A percentile compares a stretch with the other conserved stretches of the same genome.
These are phyloP conservation scores for Bruchidius siliquastri DNA, from an alignment of 2,888 invertebrate species.

Conservation along the genomic window DNA sequence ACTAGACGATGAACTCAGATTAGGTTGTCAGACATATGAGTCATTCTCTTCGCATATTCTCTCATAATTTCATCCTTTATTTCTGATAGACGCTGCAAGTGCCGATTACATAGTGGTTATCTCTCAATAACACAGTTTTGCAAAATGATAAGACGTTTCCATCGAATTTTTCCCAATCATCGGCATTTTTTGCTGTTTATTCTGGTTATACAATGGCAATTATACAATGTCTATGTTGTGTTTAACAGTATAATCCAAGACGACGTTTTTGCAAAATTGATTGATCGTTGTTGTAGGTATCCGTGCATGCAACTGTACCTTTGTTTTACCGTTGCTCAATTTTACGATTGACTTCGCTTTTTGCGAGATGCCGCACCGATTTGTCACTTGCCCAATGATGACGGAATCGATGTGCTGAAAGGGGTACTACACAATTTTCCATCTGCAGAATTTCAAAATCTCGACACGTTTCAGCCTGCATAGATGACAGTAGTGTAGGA, in stretches of 20 bases:
- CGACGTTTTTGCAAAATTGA: neutral
- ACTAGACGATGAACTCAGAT: no score
- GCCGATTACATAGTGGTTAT: neutral
- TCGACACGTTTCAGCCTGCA: no score
- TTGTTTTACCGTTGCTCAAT: neutral
- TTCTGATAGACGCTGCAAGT: neutral
- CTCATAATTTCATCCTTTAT: neutral
- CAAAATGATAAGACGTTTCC: neutral
- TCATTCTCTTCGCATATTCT: neutral
- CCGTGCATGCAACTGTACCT: neutral
- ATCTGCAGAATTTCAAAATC: neutral
- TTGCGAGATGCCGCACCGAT: neutral
- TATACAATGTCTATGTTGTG: neutral
- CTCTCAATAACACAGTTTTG: neutral
- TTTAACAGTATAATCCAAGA: neutral
- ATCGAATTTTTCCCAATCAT: neutral
- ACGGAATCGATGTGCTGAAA: neutral
- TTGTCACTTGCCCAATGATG: neutral
- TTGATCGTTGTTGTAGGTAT: neutral
- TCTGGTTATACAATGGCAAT: neutral
- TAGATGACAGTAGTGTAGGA: no score
- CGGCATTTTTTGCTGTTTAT: neutral
- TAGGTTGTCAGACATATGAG: neutral
- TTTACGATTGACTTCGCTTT: neutral
- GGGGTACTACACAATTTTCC: neutral